These are phyloP conservation scores for Chinchilla lanigera DNA, from an alignment of 2,113 vertebrate species.

Conservation along the genomic window DNA sequence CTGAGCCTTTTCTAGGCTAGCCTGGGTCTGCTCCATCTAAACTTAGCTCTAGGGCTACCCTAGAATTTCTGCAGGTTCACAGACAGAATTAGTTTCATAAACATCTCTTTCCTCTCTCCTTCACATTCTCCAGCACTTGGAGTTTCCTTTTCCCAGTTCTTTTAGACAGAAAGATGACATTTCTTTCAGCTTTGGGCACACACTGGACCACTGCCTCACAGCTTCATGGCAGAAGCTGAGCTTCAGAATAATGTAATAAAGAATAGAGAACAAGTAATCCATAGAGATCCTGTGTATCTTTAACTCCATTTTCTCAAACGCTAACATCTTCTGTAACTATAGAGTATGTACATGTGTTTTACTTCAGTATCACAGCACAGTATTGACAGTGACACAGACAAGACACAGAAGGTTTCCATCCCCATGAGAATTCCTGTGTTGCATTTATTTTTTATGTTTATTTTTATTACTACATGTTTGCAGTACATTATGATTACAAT, in stretches of 20 bases:
- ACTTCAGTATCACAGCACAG: neutral
- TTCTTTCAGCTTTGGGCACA: neutral
- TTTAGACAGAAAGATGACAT: neutral
- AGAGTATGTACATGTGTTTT: neutral
- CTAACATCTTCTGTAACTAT: neutral
- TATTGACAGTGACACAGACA: neutral
- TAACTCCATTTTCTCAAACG: neutral
- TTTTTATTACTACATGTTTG: neutral
- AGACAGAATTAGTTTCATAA: neutral
- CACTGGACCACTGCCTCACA: neutral
- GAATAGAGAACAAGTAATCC: neutral
- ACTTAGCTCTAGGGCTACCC: neutral
- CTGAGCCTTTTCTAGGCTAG: neutral
- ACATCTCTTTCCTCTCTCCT: neutral
- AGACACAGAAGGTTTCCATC: neutral
- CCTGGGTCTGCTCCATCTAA: neutral
- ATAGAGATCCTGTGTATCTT: neutral
- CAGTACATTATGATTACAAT: neutral
- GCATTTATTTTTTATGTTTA: neutral
- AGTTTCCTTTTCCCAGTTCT: neutral
- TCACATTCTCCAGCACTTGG: neutral
- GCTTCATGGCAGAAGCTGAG: neutral
- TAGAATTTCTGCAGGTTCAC: neutral
- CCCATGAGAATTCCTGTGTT: neutral
- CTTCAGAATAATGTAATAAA: neutral